Evolutionary conservation across 2,888 invertebrate genomes (phyloP).

Genomic region (Nysson spinosus): DNA sequence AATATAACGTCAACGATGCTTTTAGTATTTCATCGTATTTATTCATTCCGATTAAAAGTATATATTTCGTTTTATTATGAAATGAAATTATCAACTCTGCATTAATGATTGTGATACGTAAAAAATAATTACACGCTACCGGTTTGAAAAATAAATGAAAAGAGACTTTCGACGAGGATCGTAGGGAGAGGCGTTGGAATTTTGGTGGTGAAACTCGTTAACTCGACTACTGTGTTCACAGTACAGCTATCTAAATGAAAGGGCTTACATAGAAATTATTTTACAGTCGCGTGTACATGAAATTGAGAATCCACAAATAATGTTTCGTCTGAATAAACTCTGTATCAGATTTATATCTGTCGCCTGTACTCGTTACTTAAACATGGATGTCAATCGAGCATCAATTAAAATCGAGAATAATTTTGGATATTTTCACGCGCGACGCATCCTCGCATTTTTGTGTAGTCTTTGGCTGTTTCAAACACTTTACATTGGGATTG

Average conservation of each 20-base stretch:
- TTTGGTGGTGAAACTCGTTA: conserved; percentile 54
- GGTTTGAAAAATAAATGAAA: conserved; percentile 38
- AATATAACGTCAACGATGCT: too few species aligned
- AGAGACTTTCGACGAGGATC: too few species aligned
- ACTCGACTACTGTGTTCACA: conserved; percentile 53
- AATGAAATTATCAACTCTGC: too few species aligned
- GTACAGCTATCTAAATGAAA: conserved; percentile 37
- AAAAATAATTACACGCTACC: too few species aligned
- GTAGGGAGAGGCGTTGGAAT: conserved; percentile 41
- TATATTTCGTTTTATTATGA: too few species aligned
- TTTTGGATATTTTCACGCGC: neutral
- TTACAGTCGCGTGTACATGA: conserved; percentile 31
- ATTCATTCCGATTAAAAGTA: too few species aligned
- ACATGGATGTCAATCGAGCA: neutral
- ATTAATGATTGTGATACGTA: too few species aligned
- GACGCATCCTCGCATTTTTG: neutral
- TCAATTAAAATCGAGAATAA: neutral
- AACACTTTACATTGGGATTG: neutral
- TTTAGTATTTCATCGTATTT: too few species aligned
- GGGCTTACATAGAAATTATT: conserved; percentile 51
- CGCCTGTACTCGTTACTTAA: neutral
- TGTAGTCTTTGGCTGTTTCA: too few species aligned
- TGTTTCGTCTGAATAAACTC: conserved; percentile 31
- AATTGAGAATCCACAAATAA: conserved; percentile 47
- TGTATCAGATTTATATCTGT: neutral